Evolutionary conservation across 1,140 invertebrate genomes (phyloP), one percentile per base, ranked within the genome.

Genomic region (Ctenoplectra terminalis): DNA sequence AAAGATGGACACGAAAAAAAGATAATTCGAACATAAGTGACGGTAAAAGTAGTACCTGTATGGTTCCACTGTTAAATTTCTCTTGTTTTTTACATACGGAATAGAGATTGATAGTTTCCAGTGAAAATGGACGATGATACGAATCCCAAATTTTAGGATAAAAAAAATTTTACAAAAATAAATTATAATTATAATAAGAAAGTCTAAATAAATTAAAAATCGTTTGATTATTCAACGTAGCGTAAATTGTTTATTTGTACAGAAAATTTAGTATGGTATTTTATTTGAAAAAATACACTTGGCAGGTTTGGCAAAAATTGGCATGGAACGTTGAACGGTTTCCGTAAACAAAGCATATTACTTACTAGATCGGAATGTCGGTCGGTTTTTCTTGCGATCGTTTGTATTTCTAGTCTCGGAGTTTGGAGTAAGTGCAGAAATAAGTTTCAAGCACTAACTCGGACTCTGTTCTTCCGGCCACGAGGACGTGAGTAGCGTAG

Each of bases 391-490:
- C 60, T 52, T 61, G 3, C 72, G 72, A 75, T 63, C 66, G 56
- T 85, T 85, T 80, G 70, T 66, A 58, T 70, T 84, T 73, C 70
- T 56, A 83, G 71, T 63, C 34, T 17, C 48, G 37, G 26, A 52
- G 43, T 74, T 72, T 66, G 23, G 74, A 63, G 46, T 31, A 52
- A 48, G 46, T 26, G 60, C 64, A 71, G 56, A 82, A 78, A 82
- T 74, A 82, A 69, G 60, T 81, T 82, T 34, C 64, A 67, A 50
- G 75, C 72, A 54, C 77, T 72, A 78, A 67, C 54, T 80, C 66
- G 81, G 54, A 86, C 71, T 83, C 79, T 79, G 74, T 82, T 85
- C 80, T 87, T 87, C 84, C 83, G 83, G 84, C 56, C 60, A 31
- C 48, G 60, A 20, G 60, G 46, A 83, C 84, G 85, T 75, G 84